Conservation (phyloP, 2,113 vertebrate species). For the Petrocephalus microphthalmus region DNA sequence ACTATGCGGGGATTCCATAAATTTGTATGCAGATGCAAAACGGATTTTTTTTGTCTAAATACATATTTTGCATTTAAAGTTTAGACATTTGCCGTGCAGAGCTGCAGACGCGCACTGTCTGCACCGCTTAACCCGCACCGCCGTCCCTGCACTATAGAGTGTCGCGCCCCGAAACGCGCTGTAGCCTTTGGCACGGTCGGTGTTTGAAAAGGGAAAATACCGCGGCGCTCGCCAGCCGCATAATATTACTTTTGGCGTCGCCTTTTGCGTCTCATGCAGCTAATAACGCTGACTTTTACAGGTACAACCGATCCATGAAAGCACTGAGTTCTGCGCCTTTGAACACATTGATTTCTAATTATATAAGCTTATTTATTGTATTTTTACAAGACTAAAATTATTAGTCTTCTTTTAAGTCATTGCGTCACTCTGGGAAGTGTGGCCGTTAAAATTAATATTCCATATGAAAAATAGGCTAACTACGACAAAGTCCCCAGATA, state of each 20-base stretch:
- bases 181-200: not conserved
- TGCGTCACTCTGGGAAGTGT: not conserved
- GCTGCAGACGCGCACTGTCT: not conserved
- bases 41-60: not conserved
- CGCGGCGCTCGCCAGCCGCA: not conserved
- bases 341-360: not conserved
- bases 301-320: not conserved
- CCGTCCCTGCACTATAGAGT: not conserved
- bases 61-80: not conserved
- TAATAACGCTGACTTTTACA: not conserved
- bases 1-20: not conserved
- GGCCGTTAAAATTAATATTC: not conserved
- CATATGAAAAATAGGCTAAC: not conserved
- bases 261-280: not conserved
- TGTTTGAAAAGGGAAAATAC: not conserved
- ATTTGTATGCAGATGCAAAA: not conserved
- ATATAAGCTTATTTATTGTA: not conserved
- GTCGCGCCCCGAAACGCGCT: not conserved
- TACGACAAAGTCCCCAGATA: not conserved
- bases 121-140: not conserved
- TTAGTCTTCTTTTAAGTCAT: not conserved
- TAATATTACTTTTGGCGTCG: slow-evolving; percentile 7
- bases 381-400: not conserved
- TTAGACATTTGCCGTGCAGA: not conserved
- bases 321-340: not conserved